Base-by-base conservation (phyloP, 1,140 invertebrate genomes). In the Euwallacea similis region DNA sequence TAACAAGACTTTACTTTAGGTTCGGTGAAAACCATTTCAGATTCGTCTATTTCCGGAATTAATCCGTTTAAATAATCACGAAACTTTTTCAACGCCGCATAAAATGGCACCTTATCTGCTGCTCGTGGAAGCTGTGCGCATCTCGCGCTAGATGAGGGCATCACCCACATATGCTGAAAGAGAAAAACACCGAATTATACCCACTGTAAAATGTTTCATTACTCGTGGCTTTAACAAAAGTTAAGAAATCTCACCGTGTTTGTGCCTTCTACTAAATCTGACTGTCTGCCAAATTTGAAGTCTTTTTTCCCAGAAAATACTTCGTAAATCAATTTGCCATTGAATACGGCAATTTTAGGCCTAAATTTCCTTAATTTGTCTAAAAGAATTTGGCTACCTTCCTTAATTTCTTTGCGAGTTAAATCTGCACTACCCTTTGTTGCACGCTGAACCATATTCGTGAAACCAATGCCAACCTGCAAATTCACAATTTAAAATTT, bases 251-350 rank as follows among this genome's bases (percentile, higher is more conserved):
- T 92, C 86, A 98, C 95, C 71, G 95, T 97, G 80, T 94, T 94
- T 15, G 96, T 97, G 62, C 94, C 95, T 74, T 96, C 92, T 21
- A 98, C 90, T 44, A 91, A 88, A 80, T 95, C 95, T 0, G 95
- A 93, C 82, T 98, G 96, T 78, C 96, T 91, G 58, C 97, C 97
- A 84, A 98, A 97, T 80, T 93, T 90, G 84, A 98, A 98, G 81
- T 98, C 95, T 82, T 98, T 98, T 83, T 97, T 97, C 7, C 96
- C 96, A 66, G 93, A 94, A 86, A 98, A 98, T 16, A 97, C 94
- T 85, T 98, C 95, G 85, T 97, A 98, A 75, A 98, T 98, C 66
- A 98, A 88, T 86, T 98, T 98, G 7, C 96, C 96, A 87, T 99
- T 99, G 81, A 98, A 99, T 16, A 98, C 96, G 47, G 95, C 96